These are phyloP conservation scores for Notolepis coatsorum DNA, from an alignment of 2,797 vertebrate genomes.

Conservation along the genomic window DNA sequence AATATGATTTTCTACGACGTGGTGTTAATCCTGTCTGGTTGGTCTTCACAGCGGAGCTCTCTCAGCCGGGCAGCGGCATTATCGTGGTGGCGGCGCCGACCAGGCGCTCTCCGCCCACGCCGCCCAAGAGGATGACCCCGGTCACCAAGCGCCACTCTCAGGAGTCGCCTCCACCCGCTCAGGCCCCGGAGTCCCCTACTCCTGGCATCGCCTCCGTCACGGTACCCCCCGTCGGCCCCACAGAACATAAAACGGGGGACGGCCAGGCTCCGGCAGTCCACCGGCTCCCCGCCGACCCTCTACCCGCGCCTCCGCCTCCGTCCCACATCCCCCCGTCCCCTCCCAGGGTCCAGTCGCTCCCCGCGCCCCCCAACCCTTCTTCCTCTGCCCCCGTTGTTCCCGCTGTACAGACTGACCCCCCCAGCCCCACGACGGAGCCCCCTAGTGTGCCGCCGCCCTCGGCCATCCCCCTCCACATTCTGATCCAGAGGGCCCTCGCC, in stretches of 20 bases:
- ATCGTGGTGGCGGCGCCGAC: conserved; percentile 65
- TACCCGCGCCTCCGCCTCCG: conserved; percentile 29
- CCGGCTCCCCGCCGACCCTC: neutral
- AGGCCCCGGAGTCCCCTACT: conserved; percentile 37
- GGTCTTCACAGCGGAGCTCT: conserved; percentile 80
- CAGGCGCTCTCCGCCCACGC: conserved; percentile 90
- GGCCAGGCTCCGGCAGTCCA: conserved; percentile 4
- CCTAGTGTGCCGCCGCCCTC: conserved; percentile 80
- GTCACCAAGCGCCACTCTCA: conserved; percentile 66
- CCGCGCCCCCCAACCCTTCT: conserved; percentile 25
- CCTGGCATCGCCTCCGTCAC: neutral
- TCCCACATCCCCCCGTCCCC: conserved; percentile 71
- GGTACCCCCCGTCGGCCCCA: conserved; percentile 26
- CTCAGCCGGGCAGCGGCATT: conserved; percentile 73
- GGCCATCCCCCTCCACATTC: conserved; percentile 89
- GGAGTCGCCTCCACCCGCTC: conserved; percentile 67
- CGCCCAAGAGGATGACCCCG: conserved; percentile 87
- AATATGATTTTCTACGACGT: neutral
- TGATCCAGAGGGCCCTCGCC: conserved; percentile 90
- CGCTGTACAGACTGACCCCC: conserved; percentile 51
- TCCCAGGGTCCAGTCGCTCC: conserved; percentile 51
- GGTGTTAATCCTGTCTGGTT: too few species aligned
- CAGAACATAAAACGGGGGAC: conserved; percentile 43
- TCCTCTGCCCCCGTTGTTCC: conserved; percentile 31
- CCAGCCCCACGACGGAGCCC: conserved; percentile 72